These are phyloP conservation scores for Microtus oregoni DNA, from an alignment of 2,113 vertebrate genomes.

Conservation along the genomic window DNA sequence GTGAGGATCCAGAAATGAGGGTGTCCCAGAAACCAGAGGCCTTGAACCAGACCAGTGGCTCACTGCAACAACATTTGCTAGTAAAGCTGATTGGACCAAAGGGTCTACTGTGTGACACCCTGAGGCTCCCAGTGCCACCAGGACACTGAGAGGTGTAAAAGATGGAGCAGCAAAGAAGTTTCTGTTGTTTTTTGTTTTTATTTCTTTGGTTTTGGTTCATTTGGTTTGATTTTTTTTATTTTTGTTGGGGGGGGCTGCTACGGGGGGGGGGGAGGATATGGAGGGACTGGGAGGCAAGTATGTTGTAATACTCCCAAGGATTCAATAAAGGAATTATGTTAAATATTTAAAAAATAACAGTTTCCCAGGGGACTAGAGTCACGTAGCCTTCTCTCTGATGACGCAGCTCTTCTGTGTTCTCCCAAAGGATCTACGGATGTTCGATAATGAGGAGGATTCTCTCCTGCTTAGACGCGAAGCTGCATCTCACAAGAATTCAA, in stretches of 20 bases:
- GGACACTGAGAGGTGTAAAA: neutral
- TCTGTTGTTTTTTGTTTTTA: neutral
- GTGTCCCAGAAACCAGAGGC: no score
- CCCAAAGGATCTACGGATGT: neutral
- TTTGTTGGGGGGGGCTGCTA: neutral
- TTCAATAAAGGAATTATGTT: neutral
- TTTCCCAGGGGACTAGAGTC: constrained; percentile 50
- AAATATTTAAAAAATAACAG: neutral
- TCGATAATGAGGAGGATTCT: neutral
- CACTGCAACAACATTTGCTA: no score
- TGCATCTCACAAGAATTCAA: constrained; percentile 18
- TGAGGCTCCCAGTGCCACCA: neutral
- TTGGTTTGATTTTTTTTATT: neutral
- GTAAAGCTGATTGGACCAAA: no score
- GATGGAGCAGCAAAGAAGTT: neutral
- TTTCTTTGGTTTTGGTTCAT: neutral
- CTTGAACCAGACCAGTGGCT: no score
- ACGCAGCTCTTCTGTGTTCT: constrained; percentile 20
- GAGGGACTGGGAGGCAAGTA: neutral
- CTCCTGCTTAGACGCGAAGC: neutral
- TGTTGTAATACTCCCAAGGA: neutral
- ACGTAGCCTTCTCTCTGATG: neutral
- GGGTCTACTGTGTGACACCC: no score
- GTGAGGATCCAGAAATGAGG: no score
- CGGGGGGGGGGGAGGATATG: neutral